Percentiles rank a stretch among this genome's conserved stretches.
Conservation (phyloP, 2,113 vertebrate genomes). For the Siniperca knerii region DNA sequence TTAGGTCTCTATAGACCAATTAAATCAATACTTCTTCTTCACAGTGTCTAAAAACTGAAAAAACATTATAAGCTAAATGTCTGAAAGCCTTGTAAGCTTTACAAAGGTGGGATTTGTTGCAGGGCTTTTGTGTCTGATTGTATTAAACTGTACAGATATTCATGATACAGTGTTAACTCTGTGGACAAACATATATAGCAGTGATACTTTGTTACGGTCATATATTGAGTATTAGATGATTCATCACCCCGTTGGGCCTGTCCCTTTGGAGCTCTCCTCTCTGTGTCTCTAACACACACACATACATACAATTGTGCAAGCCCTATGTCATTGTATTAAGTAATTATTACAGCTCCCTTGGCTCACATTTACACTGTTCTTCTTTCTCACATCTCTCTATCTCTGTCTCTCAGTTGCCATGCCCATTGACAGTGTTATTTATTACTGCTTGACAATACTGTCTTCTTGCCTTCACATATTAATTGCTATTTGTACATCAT, state of each 20-base stretch:
- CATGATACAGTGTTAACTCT: neutral
- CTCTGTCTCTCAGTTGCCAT: constrained; percentile 24
- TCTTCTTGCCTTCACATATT: constrained; percentile 50
- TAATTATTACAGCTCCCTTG: constrained; percentile 56
- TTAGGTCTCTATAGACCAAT: neutral
- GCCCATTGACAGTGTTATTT: constrained; percentile 51
- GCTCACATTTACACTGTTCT: constrained; percentile 17
- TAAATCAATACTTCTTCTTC: constrained; percentile 21
- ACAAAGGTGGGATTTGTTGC: neutral
- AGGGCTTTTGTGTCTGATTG: neutral
- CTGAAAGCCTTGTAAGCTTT: neutral
- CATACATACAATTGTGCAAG: neutral
- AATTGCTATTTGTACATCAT: constrained; percentile 58
- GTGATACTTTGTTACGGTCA: neutral
- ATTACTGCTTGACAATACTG: constrained; percentile 54
- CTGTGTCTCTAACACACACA: constrained; percentile 5
- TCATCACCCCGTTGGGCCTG: constrained; percentile 19
- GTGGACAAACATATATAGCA: neutral
- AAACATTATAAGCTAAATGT: neutral
- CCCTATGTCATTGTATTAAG: constrained; percentile 15
- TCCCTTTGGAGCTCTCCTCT: constrained; percentile 32
- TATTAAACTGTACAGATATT: neutral
- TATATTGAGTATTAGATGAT: constrained; percentile 26
- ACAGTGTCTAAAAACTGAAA: neutral
- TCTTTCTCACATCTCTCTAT: constrained; percentile 7